Percentiles rank a stretch among this genome's conserved stretches.
Conservation (phyloP, 2,797 vertebrate species). For the Champsocephalus esox region DNA sequence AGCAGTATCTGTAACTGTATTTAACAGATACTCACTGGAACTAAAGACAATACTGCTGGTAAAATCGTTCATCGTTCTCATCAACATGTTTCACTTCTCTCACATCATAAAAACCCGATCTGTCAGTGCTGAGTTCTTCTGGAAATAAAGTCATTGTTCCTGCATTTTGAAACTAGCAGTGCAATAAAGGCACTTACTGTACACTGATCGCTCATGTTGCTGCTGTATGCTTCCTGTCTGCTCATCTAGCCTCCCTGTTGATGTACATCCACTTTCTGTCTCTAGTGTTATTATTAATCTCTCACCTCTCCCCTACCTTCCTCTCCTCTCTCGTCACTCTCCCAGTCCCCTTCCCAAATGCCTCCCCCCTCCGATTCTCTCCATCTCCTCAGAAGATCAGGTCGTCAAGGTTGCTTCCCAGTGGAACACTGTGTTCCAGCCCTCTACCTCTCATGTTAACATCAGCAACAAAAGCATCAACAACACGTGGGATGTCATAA, state of each 20-base stretch:
- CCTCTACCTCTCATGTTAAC: conserved; percentile 66
- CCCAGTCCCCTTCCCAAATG: conserved; percentile 15
- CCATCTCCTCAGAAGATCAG: conserved; percentile 47
- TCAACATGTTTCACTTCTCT: conserved; percentile 5
- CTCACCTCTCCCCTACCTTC: conserved; percentile 38
- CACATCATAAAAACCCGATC: neutral
- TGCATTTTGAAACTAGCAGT: conserved; percentile 4
- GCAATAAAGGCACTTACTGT: neutral
- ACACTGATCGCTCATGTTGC: conserved; percentile 2
- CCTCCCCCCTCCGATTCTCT: conserved; percentile 17
- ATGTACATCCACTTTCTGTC: conserved; percentile 20
- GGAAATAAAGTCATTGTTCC: conserved; percentile 4
- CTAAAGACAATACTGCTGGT: neutral
- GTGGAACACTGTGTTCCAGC: conserved; percentile 55
- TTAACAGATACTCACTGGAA: neutral
- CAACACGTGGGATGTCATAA: conserved; percentile 79
- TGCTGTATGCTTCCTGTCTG: conserved; percentile 1
- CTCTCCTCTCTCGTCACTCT: conserved; percentile 9
- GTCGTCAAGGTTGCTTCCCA: conserved; percentile 58
- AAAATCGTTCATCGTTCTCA: conserved; percentile 6
- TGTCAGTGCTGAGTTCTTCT: conserved; percentile 12
- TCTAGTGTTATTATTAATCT: conserved; percentile 35
- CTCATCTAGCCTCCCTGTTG: conserved; percentile 24
- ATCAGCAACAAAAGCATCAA: conserved; percentile 74
- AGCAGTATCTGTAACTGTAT: neutral